Base-by-base conservation (phyloP, 1,140 invertebrate species). In the Physella acuta region DNA sequence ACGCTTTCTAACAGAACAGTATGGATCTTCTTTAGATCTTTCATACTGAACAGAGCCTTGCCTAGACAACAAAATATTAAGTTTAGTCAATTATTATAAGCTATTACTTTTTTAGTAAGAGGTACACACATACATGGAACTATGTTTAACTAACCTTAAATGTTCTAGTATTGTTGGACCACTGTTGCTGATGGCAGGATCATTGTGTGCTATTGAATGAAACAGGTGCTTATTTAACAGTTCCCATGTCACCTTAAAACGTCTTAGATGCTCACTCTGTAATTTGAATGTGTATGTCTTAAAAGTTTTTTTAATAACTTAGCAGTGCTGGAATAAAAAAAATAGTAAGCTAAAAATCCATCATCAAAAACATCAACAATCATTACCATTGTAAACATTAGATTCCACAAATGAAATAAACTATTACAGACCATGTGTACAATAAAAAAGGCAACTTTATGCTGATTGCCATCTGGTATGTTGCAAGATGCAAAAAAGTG, bases 191-290 rank as follows among this genome's bases (percentile, higher is more conserved):
- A 90, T 86, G 67, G 88, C 82, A 49, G 88, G 87, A 78, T 91
- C 89, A 49, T 87, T 87, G 75, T 89, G 89, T 36, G 89, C 87
- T 76, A 88, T 88, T 68, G 86, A 87, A 68, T 90, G 88, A 79
- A 89, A 90, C n/a, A 90, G 81, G 75, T 88, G 88, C 78, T 89
- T 89, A 78, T 90, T 89, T 65, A 90, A 87, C 68, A 87, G 82
- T 66, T 88, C 87, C 89, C 89, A 90, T 0, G 88, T 88, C 14
- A 90, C 84, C 74, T 88, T 87, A 69, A 90, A 88, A 71, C 87
- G 85, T 62, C 83, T 86, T 39, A 90, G 79, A 77, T 89, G 87
- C 60, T 88, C 85, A 60, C 85, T 86, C 78, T 81, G 72, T 16
- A 75, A 37, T 28, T 37, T 61, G 20, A 8, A 44, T 11, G 8